Base-by-base conservation (phyloP, 2,797 vertebrate genomes). In the Artibeus jamaicensis region DNA sequence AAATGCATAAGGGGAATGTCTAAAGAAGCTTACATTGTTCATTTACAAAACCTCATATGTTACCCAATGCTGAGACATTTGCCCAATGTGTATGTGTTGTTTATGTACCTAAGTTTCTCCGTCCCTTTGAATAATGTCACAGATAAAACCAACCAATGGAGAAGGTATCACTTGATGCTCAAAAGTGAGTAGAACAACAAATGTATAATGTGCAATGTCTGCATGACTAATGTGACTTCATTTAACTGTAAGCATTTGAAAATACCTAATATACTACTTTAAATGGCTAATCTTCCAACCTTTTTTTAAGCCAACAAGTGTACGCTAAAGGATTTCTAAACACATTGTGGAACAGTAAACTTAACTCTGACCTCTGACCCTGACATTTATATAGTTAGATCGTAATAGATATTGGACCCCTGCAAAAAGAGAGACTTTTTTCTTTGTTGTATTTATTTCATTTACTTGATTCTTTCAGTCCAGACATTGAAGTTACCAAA, bases 231-330 rank as follows among this genome's bases (percentile, higher is more conserved):
- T 19, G 76, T 74, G 67, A 96, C 95, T 96, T 98, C 83, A 96
- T 74, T 92, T 95, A 97, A 97, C 95, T 92, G 82, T 5, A 87
- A 93, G 82, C 91, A 82, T 96, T 96, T 96, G 84, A 89, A 97
- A 97, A 95, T 92, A 79, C 86, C 82, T 97, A 98, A 96, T 89
- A 88, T 0, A 78, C 85, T 95, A 96, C 87, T 97, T 93, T 82
- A 97, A 95, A 89, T 88, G 81, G 89, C 90, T 96, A 93, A 90
- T 42, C 37, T 96, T 97, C 97, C 95, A 96, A 93, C 87, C 70
- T 86, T 85, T 96, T 91, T 74, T 74, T 89, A 98, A 98, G 94
- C 91, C 95, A 92, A 97, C 95, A 97, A 95, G 89, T 96, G 82
- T 79, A 12, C n/a, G 29, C 11, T 89, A 67, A 5, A 2, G 74